Conservation (phyloP, 1,140 invertebrate genomes). For the Littorina saxatilis region DNA sequence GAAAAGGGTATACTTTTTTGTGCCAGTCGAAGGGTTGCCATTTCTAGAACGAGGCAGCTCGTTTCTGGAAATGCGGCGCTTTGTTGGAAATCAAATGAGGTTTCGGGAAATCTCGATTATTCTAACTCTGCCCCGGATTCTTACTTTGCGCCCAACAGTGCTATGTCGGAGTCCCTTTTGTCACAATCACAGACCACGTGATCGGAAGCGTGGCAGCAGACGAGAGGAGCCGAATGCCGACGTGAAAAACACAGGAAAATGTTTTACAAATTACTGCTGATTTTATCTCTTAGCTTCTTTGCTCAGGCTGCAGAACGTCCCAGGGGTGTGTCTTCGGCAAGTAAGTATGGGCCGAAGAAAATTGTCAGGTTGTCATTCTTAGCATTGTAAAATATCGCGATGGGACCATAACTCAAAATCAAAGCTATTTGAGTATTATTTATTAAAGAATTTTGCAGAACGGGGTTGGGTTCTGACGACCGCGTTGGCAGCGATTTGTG, state of each 20-base stretch:
- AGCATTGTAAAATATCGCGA: background rate
- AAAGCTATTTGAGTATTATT: background rate
- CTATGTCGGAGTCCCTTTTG: too few relatives aligned
- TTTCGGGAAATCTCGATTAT: too few relatives aligned
- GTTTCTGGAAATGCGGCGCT: too few relatives aligned
- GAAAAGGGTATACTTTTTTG: too few relatives aligned
- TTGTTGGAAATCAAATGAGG: too few relatives aligned
- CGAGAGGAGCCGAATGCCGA: background rate
- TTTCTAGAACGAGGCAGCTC: too few relatives aligned
- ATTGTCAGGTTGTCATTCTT: background rate
- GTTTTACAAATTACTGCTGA: background rate
- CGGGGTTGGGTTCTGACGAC: background rate
- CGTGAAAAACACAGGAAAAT: background rate
- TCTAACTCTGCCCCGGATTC: too few relatives aligned
- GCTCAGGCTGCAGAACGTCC: conserved; percentile 49
- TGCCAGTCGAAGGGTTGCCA: too few relatives aligned
- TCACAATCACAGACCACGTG: conserved; percentile 1
- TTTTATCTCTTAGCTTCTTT: background rate
- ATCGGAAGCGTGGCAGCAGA: conserved; percentile 31
- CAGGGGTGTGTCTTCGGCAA: conserved; percentile 59
- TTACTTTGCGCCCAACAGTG: too few relatives aligned
- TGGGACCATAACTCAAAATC: background rate
- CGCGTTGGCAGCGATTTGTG: background rate
- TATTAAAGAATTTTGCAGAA: background rate
- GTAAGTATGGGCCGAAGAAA: conserved; percentile 44